Base-by-base conservation (phyloP, 2,113 vertebrate genomes). In the Podocnemis expansa region DNA sequence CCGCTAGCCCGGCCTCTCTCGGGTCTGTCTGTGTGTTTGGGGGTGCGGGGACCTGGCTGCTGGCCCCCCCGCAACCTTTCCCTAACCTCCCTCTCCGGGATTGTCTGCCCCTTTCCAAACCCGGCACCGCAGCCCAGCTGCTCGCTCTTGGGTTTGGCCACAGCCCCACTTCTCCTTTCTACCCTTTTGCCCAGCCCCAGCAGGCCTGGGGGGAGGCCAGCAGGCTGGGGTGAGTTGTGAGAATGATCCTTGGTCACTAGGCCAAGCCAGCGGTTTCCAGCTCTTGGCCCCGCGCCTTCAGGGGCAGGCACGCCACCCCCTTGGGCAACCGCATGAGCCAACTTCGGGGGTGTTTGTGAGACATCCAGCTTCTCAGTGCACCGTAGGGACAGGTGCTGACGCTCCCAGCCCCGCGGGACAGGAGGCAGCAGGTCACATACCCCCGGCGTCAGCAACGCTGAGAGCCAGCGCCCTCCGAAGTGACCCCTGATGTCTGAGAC, bases 401-500 rank as follows among this genome's bases (percentile, higher is more conserved):
- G 56, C 12, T 27, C 11, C 58, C 60, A 8, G 29, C 13, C 13
- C 12, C 24, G 0, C 55, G 43, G 79, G 38, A 17, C 31, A 10
- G 63, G n/a, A 16, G 38, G 43, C 58, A 17, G 58, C 58, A 63
- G 58, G 58, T 11, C 47, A 11, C 47, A 11, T 49, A 49, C 47
- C 47, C 47, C 11, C 27, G 10, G 55, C 5, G 27, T 25, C 27
- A 31, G 56, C 12, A 16, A 31, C 3, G 60, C 60, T 17, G 0
- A 1, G 19, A 73, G 58, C 82, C 70, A n/a, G 82, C 31, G 5
- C 45, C 76, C 73, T 27, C 1, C 0, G 21, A 60, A 2, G 81
- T 0, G 0, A 3, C 54, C 70, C 43, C 45, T 2, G 0, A 29
- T 7, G 67, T 63, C 0, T 0, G 0, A 2, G 16, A 2, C 13